phyloP scores from a whole-genome alignment of 1,140 invertebrate genomes.

The Drosophila elegans region DNA sequence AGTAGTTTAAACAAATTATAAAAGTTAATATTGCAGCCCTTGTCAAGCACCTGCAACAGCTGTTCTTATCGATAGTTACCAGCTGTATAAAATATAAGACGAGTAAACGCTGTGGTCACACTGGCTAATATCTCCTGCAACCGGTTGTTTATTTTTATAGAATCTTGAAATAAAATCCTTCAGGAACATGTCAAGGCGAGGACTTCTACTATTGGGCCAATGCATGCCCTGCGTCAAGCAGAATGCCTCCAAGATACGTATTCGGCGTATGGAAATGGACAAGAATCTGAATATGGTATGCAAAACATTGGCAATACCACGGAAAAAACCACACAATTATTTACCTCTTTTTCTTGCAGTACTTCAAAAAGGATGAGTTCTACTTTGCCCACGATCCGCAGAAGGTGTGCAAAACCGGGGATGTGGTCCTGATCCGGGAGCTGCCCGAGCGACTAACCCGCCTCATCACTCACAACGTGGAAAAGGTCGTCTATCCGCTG shows the following conservation, averaged over 20 bases:
- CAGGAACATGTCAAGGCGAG: constrained; percentile 56
- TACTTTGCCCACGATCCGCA: constrained; percentile 91
- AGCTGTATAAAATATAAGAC: not conserved
- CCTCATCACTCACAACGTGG: constrained; percentile 91
- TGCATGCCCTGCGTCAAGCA: constrained; percentile 90
- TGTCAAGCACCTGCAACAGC: not conserved
- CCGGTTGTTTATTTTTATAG: constrained; percentile 14
- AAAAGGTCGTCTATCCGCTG: constrained; percentile 91
- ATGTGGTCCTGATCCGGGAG: constrained; percentile 91
- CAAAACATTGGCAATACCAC: not conserved
- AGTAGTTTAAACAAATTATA: too few relatives aligned
- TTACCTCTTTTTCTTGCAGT: constrained; percentile 87
- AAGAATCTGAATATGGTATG: constrained; percentile 78
- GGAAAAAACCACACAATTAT: too few relatives aligned
- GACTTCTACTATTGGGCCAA: constrained; percentile 87
- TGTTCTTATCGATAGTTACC: not conserved
- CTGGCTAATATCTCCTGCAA: not conserved
- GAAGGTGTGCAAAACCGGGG: constrained; percentile 91
- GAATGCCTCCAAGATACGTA: constrained; percentile 91
- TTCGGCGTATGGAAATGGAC: constrained; percentile 90
- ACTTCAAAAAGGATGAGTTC: constrained; percentile 90
- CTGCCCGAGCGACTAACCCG: constrained; percentile 90
- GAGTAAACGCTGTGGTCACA: not conserved
- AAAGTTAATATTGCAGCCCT: not conserved
- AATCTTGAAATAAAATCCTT: constrained; percentile 33